Evolutionary conservation across 2,797 vertebrate genomes (phyloP), one percentile per base, ranked within the genome.

Genomic region (Novumbra hubbsi): DNA sequence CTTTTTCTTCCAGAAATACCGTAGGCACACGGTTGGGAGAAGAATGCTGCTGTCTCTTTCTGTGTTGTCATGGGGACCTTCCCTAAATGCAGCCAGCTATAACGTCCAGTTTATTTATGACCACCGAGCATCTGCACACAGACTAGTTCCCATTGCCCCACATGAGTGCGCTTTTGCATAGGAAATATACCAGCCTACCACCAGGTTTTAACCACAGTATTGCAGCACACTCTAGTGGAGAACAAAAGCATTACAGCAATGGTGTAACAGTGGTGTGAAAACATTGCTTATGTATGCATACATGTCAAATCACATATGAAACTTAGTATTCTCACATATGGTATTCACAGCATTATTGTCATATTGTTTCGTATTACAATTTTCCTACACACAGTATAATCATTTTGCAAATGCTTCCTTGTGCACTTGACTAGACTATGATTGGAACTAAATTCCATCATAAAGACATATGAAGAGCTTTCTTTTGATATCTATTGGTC

Each of bases 191-290:
- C 38, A 32, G 30, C 16, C 17, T 6, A 1, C 27, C n/a, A 14
- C 17, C 55, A 12, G 16, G 45, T 32, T 3, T 32, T 3, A 16
- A 28, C 60, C 5, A 15, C 63, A 15, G 34, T 81, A 55, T 75
- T 75, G 74, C 85, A 79, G 79, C 78, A 70, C 76, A 6, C 77
- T 82, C 87, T 81, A 78, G 81, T 83, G 89, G 86, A 75, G 28
- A 71, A 17, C 30, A 5, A 2, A 19, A 45, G 48, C 63, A 72
- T 16, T 64, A 21, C 75, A 79, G 0, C n/a, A 7, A 8, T 24
- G 11, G 8, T 19, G 19, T 32, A 16, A 16, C 28, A 30, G 62
- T 38, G 34, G 34, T 38, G 34, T 38, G 34, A 38, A 38, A 38
- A 38, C 34, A 38, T 38, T 38, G 34, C 34, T 38, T 5, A 38